Conservation (phyloP, 1,140 invertebrate species). For the Manduca sexta region DNA sequence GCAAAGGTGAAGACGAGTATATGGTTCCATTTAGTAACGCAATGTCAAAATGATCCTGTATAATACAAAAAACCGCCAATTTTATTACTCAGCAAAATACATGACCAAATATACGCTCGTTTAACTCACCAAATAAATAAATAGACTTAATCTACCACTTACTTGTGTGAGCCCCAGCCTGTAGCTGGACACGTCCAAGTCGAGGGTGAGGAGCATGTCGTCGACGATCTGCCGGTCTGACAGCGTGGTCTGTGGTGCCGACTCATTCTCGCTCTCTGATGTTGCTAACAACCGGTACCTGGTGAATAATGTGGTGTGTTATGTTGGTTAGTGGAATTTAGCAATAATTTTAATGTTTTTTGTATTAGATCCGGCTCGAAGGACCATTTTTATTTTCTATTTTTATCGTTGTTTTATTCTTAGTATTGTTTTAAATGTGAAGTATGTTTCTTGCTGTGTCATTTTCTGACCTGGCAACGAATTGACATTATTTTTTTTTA, state of each 20-base stretch:
- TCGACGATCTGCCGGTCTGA: constrained; percentile 75
- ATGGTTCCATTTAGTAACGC: no score
- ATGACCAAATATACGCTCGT: no score
- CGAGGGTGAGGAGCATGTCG: constrained; percentile 88
- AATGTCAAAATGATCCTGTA: no score
- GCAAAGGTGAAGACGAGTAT: no score
- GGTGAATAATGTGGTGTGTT: background rate
- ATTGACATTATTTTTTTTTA: no score
- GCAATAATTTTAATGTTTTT: background rate
- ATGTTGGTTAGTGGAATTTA: background rate
- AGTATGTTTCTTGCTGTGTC: no score
- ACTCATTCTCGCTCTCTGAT: constrained; percentile 63
- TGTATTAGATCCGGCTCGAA: background rate
- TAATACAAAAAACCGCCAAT: no score
- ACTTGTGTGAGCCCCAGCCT: constrained; percentile 94
- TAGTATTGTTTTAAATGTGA: no score
- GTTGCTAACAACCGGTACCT: constrained; percentile 83
- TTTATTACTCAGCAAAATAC: no score
- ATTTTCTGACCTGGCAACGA: no score
- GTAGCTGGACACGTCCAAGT: constrained; percentile 90
- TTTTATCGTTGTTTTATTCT: no score
- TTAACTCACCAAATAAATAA: background rate
- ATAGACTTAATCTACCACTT: constrained; percentile 48
- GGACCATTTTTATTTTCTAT: no score
- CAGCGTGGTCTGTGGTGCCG: constrained; percentile 34